Conservation (phyloP, 37 sponge, comb jelly and placozoan genomes). For the Bolinopsis microptera region DNA sequence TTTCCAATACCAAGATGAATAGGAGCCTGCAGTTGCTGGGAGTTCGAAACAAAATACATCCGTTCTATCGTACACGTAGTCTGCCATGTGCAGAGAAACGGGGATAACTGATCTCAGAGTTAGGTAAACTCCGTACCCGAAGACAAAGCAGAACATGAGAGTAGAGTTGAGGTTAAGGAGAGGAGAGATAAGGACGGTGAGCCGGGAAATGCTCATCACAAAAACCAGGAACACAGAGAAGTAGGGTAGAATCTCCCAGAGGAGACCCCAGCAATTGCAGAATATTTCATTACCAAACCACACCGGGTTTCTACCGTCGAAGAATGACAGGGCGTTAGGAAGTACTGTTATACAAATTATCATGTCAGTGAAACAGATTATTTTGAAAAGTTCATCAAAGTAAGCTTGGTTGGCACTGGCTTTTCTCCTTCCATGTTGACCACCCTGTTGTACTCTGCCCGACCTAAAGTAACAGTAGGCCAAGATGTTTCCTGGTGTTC, state of each 20-base stretch:
- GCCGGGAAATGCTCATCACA: not conserved
- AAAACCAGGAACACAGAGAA: not conserved
- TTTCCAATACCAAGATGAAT: not conserved
- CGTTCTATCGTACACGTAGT: not conserved
- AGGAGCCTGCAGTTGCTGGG: not conserved
- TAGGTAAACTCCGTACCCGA: not conserved
- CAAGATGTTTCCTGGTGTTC: not conserved
- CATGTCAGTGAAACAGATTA: not conserved
- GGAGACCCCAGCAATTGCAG: not conserved
- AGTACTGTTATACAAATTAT: not conserved
- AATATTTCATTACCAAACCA: not conserved
- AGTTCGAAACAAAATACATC: not conserved
- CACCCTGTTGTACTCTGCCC: not conserved
- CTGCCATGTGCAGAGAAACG: not conserved
- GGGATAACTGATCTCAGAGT: not conserved
- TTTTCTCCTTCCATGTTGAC: not conserved
- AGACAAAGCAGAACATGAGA: not conserved
- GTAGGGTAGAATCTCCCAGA: not conserved
- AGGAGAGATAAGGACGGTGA: not conserved
- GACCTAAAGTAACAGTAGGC: not conserved
- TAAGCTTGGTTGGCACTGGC: not conserved
- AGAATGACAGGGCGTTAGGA: not conserved
- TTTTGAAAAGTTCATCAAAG: not conserved
- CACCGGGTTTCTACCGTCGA: not conserved
- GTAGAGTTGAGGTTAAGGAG: not conserved